phyloP scores from a whole-genome alignment of 1,140 invertebrate species.

The Drosophila tsacasi region DNA sequence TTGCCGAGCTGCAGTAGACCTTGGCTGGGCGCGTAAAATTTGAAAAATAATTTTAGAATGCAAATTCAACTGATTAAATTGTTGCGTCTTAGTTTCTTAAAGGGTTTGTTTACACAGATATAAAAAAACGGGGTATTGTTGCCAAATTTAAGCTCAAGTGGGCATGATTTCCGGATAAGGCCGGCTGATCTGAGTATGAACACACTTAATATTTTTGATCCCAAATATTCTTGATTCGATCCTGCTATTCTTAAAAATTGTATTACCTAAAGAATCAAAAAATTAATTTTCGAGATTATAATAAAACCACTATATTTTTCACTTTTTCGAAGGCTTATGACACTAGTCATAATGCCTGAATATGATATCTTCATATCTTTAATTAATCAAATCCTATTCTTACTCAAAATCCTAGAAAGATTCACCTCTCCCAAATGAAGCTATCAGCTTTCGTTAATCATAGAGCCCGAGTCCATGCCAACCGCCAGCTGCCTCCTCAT shows the following conservation, averaged over 20 bases:
- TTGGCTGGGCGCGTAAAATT: constrained; percentile 30
- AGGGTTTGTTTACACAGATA: too few relatives aligned
- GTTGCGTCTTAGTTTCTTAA: too few relatives aligned
- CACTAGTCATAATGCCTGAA: neutral
- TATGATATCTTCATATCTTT: neutral
- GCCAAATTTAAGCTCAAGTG: too few relatives aligned
- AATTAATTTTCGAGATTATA: too few relatives aligned
- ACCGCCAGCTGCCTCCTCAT: constrained; percentile 21
- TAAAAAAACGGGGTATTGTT: too few relatives aligned
- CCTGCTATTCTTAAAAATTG: too few relatives aligned
- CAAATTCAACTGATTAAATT: neutral
- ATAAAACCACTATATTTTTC: neutral
- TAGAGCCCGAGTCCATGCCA: constrained; percentile 8
- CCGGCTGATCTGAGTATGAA: too few relatives aligned
- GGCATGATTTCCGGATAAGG: too few relatives aligned
- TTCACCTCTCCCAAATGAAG: constrained; percentile 32
- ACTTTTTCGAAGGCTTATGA: neutral
- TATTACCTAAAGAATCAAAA: too few relatives aligned
- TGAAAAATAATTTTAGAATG: neutral
- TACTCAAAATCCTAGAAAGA: neutral
- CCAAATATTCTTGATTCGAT: too few relatives aligned
- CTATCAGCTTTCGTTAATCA: constrained; percentile 65
- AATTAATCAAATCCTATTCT: constrained; percentile 10
- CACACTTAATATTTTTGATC: too few relatives aligned
- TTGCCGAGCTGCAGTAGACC: constrained; percentile 38